phyloP scores from a whole-genome alignment of 2,113 vertebrate species.

The Phyllostomus discolor region DNA sequence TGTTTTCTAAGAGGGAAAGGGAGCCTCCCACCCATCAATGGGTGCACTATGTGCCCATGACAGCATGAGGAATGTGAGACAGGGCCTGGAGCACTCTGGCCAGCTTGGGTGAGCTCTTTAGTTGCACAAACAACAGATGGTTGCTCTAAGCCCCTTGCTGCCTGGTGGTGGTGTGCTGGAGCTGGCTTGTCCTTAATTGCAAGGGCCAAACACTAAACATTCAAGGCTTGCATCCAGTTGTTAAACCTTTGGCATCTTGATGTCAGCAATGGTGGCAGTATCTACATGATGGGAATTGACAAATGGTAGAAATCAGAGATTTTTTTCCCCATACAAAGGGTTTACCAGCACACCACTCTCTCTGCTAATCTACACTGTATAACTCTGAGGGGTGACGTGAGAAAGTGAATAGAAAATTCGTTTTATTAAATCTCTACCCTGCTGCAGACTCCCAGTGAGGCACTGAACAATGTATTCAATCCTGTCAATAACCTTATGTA shows the following conservation, averaged over 20 bases:
- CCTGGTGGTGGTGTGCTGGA: neutral
- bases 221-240: neutral
- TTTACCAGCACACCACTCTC: neutral
- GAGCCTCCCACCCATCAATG: neutral
- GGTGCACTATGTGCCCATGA: neutral
- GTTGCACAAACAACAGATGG: neutral
- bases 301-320: neutral
- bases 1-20: neutral
- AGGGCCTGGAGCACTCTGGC: neutral
- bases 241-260: neutral
- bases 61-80: neutral
- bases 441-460: neutral
- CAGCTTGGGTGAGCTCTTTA: neutral
- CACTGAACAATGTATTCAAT: neutral
- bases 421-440: neutral
- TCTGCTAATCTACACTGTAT: neutral
- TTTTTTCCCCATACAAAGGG: neutral
- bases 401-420: neutral
- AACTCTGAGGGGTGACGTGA: neutral
- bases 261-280: neutral
- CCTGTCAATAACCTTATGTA: neutral
- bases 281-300: neutral
- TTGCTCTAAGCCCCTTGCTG: neutral
- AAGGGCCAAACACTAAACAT: neutral
- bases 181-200: neutral